phyloP scores from a whole-genome alignment of 2,888 invertebrate species.

The Orchesella flavescens region DNA sequence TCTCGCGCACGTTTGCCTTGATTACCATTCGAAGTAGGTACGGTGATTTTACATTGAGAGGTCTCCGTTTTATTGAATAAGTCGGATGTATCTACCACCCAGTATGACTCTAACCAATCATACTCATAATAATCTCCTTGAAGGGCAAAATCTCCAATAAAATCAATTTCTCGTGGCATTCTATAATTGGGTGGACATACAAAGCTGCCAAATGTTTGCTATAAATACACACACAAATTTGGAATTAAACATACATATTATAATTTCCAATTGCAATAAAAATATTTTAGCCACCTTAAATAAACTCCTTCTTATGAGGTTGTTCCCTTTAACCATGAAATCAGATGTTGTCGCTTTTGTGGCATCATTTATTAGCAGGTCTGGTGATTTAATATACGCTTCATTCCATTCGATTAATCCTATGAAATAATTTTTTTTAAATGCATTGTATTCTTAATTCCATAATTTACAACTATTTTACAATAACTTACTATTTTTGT shows the following conservation, averaged over 20 bases:
- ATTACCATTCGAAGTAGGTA: background rate
- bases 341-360: background rate
- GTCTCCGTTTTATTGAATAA: background rate
- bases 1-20: background rate
- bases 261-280: too few species aligned
- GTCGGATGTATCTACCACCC: conserved; percentile 11
- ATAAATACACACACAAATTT: background rate
- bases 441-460: background rate
- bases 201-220: conserved; percentile 27
- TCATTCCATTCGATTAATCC: background rate
- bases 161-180: background rate
- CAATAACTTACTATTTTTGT: background rate
- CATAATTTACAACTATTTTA: background rate
- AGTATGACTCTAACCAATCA: conserved; percentile 11
- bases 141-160: background rate
- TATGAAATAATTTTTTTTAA: background rate
- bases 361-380: background rate
- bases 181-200: background rate
- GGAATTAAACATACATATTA: background rate
- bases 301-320: background rate
- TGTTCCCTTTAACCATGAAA: background rate
- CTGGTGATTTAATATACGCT: background rate
- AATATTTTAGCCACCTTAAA: too few species aligned
- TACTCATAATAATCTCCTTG: background rate
- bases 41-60: background rate